A percentile compares a stretch with the other conserved stretches of the same genome.
Conservation (phyloP, 2,113 vertebrate species). For the Rhadina sibilatrix region DNA sequence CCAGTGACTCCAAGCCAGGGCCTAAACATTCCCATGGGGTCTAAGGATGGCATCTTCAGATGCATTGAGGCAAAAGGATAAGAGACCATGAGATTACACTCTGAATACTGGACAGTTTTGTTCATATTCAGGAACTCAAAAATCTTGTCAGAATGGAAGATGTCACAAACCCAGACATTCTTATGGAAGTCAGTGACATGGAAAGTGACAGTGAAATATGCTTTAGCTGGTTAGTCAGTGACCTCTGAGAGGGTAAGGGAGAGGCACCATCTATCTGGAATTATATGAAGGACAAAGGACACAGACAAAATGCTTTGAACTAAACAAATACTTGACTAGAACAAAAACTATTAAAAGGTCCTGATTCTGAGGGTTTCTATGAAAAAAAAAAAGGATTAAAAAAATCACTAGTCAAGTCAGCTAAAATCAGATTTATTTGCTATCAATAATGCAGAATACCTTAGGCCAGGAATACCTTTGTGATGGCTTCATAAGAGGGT, state of each 20-base stretch:
- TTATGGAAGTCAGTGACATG: neutral
- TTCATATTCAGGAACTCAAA: neutral
- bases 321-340: neutral
- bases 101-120: neutral
- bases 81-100: neutral
- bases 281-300: neutral
- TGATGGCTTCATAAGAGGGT: neutral
- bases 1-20: neutral
- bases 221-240: neutral
- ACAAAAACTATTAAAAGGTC: neutral
- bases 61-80: neutral
- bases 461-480: neutral
- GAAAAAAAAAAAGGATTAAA: neutral
- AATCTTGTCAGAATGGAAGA: neutral
- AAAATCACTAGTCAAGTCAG: neutral
- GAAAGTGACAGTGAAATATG: neutral
- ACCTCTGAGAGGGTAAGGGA: neutral
- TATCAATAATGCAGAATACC: neutral
- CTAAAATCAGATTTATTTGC: neutral
- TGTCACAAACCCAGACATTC: neutral
- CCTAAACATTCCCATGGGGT: neutral
- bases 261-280: neutral
- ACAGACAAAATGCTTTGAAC: neutral
- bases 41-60: neutral
- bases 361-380: neutral